These are phyloP conservation scores for Pyrrhura leucotis DNA, from an alignment of 2,797 vertebrate genomes.

Conservation along the genomic window DNA sequence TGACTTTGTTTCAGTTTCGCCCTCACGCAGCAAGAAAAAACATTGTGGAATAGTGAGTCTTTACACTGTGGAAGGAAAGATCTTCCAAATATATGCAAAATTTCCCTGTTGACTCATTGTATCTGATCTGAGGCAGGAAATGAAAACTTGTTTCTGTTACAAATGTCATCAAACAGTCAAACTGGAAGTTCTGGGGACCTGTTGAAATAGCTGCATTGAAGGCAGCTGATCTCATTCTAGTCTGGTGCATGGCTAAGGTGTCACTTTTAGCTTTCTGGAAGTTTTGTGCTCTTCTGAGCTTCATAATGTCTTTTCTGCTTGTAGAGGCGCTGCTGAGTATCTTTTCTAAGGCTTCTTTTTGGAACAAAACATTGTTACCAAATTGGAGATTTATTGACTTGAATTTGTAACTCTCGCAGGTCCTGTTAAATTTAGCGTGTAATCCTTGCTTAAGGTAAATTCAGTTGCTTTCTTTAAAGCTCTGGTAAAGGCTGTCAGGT, in stretches of 20 bases:
- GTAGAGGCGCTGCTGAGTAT: not conserved
- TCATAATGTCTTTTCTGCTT: not conserved
- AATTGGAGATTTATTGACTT: not conserved
- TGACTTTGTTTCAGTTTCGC: not conserved
- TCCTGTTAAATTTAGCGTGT: not conserved
- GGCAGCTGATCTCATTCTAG: not conserved
- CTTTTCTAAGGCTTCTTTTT: not conserved
- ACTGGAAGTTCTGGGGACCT: not conserved
- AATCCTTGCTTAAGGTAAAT: not conserved
- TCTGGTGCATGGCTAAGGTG: not conserved
- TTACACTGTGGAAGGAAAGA: not conserved
- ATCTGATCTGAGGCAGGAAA: slow-evolving; percentile 13
- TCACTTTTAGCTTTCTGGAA: not conserved
- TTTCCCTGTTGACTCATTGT: not conserved
- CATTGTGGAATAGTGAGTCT: not conserved
- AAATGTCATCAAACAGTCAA: not conserved
- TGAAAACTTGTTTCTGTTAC: not conserved
- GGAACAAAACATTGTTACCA: not conserved
- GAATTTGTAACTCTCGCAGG: not conserved
- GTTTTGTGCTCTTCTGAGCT: not conserved
- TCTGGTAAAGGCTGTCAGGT: not conserved
- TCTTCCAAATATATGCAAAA: not conserved
- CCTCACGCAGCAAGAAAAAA: not conserved
- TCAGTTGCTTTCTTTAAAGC: not conserved
- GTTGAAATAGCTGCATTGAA: not conserved